phyloP scores from a whole-genome alignment of 2,888 invertebrate species.

The Ophioninae sp. region DNA sequence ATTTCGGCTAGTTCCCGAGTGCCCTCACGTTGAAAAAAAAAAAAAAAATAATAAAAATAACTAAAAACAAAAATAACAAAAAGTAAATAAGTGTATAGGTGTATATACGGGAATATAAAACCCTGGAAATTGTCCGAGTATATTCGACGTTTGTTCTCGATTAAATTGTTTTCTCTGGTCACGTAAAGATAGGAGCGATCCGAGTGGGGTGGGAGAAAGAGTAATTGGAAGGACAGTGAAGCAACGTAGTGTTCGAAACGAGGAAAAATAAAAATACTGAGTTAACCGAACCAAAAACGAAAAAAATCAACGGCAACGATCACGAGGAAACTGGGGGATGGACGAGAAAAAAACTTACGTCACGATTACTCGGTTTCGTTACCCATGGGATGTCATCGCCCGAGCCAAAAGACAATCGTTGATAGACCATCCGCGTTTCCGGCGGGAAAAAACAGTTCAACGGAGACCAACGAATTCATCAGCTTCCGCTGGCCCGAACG shows the following conservation, averaged over 20 bases:
- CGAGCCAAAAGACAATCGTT: conserved; percentile 10
- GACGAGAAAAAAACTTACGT: conserved; percentile 51
- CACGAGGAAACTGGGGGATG: not conserved
- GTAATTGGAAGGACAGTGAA: conserved; percentile 57
- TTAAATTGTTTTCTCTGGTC: conserved; percentile 62
- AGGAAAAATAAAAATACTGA: not conserved
- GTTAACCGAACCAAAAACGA: not conserved
- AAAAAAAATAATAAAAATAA: not conserved
- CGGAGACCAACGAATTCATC: no score
- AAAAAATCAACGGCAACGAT: not conserved
- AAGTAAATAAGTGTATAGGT: not conserved
- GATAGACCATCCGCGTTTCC: not conserved
- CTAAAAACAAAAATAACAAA: no score
- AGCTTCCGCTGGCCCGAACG: no score
- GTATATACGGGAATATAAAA: conserved; percentile 16
- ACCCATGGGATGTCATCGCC: not conserved
- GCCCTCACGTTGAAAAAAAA: conserved; percentile 14
- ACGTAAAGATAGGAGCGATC: conserved; percentile 52
- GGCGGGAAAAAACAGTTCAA: no score
- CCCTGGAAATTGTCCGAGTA: conserved; percentile 38
- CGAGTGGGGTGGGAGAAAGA: conserved; percentile 36
- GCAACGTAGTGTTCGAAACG: conserved; percentile 7
- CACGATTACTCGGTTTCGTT: conserved; percentile 40
- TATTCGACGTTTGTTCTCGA: conserved; percentile 52
- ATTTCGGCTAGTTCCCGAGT: conserved; percentile 27